Evolutionary conservation across 2,113 vertebrate genomes (phyloP).

Genomic region (Elaphurus davidianus): DNA sequence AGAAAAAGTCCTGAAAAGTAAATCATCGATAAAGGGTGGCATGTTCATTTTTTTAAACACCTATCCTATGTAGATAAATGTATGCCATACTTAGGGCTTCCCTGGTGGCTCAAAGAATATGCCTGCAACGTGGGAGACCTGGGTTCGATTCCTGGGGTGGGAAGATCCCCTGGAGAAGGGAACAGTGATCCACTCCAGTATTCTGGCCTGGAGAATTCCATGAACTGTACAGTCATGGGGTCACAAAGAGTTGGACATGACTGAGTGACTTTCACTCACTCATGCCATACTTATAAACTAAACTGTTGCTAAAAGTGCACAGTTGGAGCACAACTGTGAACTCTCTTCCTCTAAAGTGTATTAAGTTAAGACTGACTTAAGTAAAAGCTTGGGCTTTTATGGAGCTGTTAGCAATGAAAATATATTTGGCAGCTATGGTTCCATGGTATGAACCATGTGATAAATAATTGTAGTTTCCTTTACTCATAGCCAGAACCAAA

Average conservation of each 20-base stretch:
- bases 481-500: background rate
- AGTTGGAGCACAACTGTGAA: background rate
- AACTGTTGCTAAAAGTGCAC: background rate
- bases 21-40: background rate
- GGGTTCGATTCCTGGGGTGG: background rate
- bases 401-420: background rate
- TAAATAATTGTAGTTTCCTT: background rate
- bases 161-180: background rate
- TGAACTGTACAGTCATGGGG: background rate
- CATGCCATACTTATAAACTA: background rate
- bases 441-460: background rate
- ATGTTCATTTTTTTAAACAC: background rate
- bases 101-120: background rate
- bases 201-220: background rate
- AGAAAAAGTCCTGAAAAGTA: background rate
- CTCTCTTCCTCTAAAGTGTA: background rate
- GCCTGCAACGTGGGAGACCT: background rate
- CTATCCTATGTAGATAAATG: background rate
- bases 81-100: background rate
- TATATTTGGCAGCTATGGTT: background rate
- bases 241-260: background rate
- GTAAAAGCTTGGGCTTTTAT: background rate
- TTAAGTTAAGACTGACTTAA: background rate
- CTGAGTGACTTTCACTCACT: background rate
- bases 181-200: background rate